Conservation (phyloP, 1,140 invertebrate genomes). For the Tenebrio molitor region DNA sequence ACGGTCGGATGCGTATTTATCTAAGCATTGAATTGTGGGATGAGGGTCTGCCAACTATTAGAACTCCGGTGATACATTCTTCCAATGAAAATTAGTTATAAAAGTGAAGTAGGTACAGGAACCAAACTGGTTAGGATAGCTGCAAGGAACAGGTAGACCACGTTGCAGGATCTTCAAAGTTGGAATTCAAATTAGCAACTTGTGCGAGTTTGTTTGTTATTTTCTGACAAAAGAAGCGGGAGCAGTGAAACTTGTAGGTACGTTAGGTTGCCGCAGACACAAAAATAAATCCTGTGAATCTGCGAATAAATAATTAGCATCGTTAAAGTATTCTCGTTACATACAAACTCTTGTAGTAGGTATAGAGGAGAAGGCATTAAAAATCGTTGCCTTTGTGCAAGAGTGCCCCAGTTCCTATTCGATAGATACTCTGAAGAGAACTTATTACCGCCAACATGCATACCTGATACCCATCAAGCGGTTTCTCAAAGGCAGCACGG, state of each 20-base stretch:
- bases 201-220: not conserved
- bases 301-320: conserved; percentile 13
- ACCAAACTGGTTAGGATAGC: too few species aligned
- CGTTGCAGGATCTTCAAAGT: not conserved
- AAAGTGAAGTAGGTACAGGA: not conserved
- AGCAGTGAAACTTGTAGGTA: not conserved
- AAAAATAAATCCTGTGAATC: conserved; percentile 1
- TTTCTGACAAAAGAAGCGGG: not conserved
- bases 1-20: conserved; percentile 46
- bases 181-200: conserved; percentile 5
- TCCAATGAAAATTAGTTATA: not conserved
- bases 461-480: conserved; percentile 44
- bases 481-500: conserved; percentile 33
- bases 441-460: conserved; percentile 43
- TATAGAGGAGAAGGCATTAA: not conserved
- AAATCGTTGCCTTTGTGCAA: conserved; percentile 41
- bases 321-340: not conserved
- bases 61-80: not conserved
- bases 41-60: conserved; percentile 11
- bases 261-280: not conserved
- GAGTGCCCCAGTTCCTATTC: conserved; percentile 5
- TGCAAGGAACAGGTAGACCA: not conserved
- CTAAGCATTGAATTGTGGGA: conserved; percentile 43
- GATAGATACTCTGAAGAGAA: conserved; percentile 35
- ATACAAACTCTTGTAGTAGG: not conserved